Evolutionary conservation across 1,140 invertebrate genomes (phyloP).

Genomic region (Drosophila ironensis): DNA sequence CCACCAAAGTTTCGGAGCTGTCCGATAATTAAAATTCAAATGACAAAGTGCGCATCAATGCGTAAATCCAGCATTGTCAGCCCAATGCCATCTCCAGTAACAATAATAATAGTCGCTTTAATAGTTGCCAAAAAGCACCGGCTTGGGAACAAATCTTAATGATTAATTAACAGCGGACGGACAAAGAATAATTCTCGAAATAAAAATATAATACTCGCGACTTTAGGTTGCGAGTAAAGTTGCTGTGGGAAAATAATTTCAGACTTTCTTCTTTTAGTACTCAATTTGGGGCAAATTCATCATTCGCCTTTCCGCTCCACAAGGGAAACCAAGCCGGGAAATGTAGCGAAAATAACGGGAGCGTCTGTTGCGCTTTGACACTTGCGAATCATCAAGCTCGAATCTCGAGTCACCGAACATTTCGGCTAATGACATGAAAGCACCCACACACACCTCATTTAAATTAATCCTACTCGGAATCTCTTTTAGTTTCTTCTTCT

Average conservation of each 20-base stretch:
- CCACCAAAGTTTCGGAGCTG: conserved; percentile 26
- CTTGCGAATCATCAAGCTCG: conserved; percentile 34
- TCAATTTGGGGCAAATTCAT: conserved; percentile 4
- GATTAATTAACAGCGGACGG: conserved; percentile 34
- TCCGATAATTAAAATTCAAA: conserved; percentile 51
- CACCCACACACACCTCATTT: conserved; percentile 15
- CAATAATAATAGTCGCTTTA: conserved; percentile 12
- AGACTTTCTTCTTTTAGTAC: conserved; percentile 1
- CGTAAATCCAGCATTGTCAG: conserved; percentile 73
- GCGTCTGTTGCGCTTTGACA: conserved; percentile 67
- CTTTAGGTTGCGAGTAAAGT: background rate
- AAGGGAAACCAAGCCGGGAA: conserved; percentile 42
- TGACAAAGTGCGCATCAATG: conserved; percentile 81
- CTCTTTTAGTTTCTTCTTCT: conserved; percentile 20
- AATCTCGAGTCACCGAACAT: conserved; percentile 1
- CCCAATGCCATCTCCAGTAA: conserved; percentile 28
- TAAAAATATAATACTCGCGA: too few relatives aligned
- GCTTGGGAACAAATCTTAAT: conserved; percentile 44
- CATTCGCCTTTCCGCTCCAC: background rate
- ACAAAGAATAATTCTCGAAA: conserved; percentile 19
- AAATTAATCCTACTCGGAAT: conserved; percentile 14
- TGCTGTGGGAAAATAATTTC: background rate
- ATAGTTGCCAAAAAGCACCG: conserved; percentile 17
- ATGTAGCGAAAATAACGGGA: conserved; percentile 59
- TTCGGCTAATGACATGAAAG: conserved; percentile 53